Evolutionary conservation across 1,140 invertebrate species (phyloP), one percentile per base, ranked within the genome.

Genomic region (Oryctes rhinoceros): DNA sequence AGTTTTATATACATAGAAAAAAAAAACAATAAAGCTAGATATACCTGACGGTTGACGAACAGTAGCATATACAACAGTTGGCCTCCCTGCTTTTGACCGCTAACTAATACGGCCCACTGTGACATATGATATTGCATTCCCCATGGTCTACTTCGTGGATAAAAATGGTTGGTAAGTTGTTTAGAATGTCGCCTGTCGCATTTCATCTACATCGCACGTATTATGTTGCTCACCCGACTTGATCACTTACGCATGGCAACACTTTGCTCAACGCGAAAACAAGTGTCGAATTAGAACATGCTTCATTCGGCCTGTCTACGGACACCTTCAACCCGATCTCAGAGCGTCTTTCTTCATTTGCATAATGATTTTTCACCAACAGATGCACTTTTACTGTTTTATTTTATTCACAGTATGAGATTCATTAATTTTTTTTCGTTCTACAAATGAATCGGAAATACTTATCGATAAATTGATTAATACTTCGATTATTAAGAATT

Each of bases 131-230:
- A 80, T 65, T 77, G 37, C 75, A 80, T 80, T 80, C 79, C 79
- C 79, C 79, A 78, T 80, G 49, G 74, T 65, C 75, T 78, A 44
- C 79, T 65, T 37, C 75, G 74, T 77, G n/a, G 20, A 79, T 71
- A 80, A 80, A 80, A 78, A 80, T 78, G 79, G 79, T 77, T 77
- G 75, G 49, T 80, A 80, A 80, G 75, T 80, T 76, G 79, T 80
- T 80, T 75, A 80, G 76, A 79, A 77, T 80, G 79, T 80, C 75
- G 79, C 74, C 53, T 80, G 79, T 80, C 79, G 37, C 49, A 49
- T 80, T 78, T 80, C 44, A 80, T 80, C 76, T 71, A 78, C 53
- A 62, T 78, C 75, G 35, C 75, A 49, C 75, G 75, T 80, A 80
- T 80, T 80, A 80, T 77, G 75, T 80, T 80, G 79, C 79, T 47